phyloP scores from a whole-genome alignment of 2,113 vertebrate genomes.

The Chaenogobius annularis region DNA sequence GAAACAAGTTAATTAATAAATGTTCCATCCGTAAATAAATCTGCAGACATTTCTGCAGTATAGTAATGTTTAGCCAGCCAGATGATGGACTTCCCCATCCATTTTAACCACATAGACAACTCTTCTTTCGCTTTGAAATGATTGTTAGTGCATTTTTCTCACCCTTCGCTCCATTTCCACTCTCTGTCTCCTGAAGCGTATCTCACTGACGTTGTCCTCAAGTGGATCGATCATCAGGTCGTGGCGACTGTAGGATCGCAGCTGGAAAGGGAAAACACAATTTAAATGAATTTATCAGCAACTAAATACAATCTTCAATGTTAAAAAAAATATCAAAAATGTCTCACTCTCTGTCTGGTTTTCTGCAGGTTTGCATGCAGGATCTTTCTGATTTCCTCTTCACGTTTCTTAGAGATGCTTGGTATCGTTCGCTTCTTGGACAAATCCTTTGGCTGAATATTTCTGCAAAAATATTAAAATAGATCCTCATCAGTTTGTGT shows the following conservation, averaged over 20 bases:
- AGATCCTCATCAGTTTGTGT: background rate
- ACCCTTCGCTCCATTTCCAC: conserved; percentile 35
- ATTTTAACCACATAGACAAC: too few species aligned
- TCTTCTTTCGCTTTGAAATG: too few species aligned
- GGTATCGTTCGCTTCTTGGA: conserved; percentile 72
- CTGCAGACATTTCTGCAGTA: too few species aligned
- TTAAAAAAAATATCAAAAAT: background rate
- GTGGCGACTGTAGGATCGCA: conserved; percentile 93
- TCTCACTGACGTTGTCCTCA: conserved; percentile 88
- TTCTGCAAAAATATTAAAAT: conserved; percentile 66
- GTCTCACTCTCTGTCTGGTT: conserved; percentile 86
- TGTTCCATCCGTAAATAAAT: too few species aligned
- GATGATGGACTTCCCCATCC: too few species aligned
- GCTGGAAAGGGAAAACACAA: conserved; percentile 61
- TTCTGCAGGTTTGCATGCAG: conserved; percentile 89
- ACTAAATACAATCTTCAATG: background rate
- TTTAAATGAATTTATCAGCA: background rate
- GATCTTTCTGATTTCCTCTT: conserved; percentile 90
- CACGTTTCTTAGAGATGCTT: conserved; percentile 85
- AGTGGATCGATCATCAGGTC: conserved; percentile 86
- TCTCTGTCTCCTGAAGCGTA: conserved; percentile 84
- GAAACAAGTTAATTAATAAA: too few species aligned
- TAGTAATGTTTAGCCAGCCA: too few species aligned
- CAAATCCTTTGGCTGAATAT: conserved; percentile 72
- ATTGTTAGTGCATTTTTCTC: background rate